A percentile compares a stretch with the other conserved stretches of the same genome.
Conservation (phyloP, 64 coral and sea anemone species). For the Montipora sp. region DNA sequence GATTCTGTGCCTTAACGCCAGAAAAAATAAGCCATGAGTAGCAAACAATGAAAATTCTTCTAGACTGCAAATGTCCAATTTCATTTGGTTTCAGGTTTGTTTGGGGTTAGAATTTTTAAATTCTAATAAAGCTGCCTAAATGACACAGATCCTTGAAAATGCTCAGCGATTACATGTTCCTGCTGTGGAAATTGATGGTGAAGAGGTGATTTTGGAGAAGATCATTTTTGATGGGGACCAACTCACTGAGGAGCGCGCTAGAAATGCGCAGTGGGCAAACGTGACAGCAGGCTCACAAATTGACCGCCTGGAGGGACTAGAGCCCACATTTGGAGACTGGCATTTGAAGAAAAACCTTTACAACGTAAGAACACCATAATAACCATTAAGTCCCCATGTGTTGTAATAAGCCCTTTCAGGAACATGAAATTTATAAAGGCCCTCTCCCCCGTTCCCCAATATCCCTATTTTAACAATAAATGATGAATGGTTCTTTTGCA, state of each 20-base stretch:
- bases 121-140: conserved; percentile 54
- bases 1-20: too few species aligned
- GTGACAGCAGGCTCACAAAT: conserved; percentile 1
- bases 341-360: conserved; percentile 20
- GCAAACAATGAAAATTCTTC: too few species aligned
- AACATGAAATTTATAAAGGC: too few species aligned
- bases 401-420: too few species aligned
- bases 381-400: too few species aligned
- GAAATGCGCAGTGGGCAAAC: conserved; percentile 35
- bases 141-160: conserved; percentile 46
- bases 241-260: conserved; percentile 41
- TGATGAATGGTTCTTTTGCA: too few species aligned
- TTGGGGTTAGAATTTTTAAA: conserved; percentile 44
- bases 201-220: conserved; percentile 3
- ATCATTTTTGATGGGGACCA: conserved; percentile 38
- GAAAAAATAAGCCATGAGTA: too few species aligned
- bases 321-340: conserved; percentile 56
- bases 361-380: too few species aligned
- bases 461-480: too few species aligned
- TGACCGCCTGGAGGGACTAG: conserved; percentile 31
- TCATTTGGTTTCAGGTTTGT: too few species aligned
- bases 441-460: too few species aligned
- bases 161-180: conserved; percentile 31
- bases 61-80: too few species aligned
- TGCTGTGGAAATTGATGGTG: not conserved